phyloP scores from a whole-genome alignment of 2,113 vertebrate species.

The Reinhardtius hippoglossoides region DNA sequence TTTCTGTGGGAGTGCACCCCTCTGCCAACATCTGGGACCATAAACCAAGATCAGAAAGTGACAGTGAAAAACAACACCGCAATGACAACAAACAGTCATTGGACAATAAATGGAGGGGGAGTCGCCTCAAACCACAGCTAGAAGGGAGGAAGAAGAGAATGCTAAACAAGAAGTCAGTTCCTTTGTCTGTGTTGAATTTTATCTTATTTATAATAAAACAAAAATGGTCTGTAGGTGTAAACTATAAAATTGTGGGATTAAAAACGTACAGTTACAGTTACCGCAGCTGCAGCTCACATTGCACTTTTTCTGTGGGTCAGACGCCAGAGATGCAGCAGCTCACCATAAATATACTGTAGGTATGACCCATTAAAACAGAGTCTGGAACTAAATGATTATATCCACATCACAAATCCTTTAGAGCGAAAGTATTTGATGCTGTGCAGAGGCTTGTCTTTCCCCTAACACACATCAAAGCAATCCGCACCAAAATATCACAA shows the following conservation, averaged over 20 bases:
- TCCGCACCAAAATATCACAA: conserved; percentile 68
- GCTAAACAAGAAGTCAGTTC: conserved; percentile 12
- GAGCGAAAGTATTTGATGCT: conserved; percentile 56
- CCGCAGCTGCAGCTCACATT: conserved; percentile 16
- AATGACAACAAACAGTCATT: conserved; percentile 68
- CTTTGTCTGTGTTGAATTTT: conserved; percentile 14
- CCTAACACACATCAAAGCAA: conserved; percentile 71
- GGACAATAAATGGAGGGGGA: conserved; percentile 43
- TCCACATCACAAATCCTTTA: conserved; percentile 56
- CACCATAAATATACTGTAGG: conserved; percentile 35
- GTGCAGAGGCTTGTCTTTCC: conserved; percentile 62
- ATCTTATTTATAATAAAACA: conserved; percentile 13
- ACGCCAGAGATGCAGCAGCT: conserved; percentile 22
- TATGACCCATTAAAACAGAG: conserved; percentile 39
- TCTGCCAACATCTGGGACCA: conserved; percentile 74
- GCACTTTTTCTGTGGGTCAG: not conserved
- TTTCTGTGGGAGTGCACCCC: conserved; percentile 60
- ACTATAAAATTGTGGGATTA: conserved; percentile 5
- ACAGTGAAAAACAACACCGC: conserved; percentile 64
- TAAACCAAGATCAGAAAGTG: conserved; percentile 71
- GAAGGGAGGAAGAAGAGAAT: not conserved
- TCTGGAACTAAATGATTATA: conserved; percentile 58
- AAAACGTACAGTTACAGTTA: not conserved
- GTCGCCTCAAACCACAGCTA: conserved; percentile 21
- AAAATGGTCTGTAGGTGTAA: conserved; percentile 3